These are phyloP conservation scores for Melierax canorus DNA, from an alignment of 2,113 vertebrate genomes.

Conservation along the genomic window DNA sequence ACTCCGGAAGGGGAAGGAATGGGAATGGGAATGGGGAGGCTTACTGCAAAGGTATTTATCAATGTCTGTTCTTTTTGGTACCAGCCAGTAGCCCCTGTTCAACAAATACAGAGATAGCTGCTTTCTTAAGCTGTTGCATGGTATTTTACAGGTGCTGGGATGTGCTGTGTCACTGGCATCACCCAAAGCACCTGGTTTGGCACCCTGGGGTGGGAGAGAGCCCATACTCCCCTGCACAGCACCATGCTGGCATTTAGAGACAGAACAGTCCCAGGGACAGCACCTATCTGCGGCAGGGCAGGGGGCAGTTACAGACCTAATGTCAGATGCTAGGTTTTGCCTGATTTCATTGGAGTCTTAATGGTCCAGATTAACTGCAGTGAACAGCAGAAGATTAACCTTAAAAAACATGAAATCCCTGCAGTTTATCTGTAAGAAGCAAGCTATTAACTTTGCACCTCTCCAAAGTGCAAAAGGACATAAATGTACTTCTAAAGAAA, in stretches of 20 bases:
- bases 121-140: neutral
- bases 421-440: neutral
- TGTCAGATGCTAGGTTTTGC: neutral
- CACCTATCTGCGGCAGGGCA: neutral
- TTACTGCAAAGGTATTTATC: neutral
- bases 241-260: neutral
- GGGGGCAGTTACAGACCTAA: neutral
- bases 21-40: neutral
- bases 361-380: neutral
- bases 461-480: neutral
- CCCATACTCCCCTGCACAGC: neutral
- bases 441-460: conserved; percentile 6
- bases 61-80: neutral
- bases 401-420: neutral
- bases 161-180: neutral
- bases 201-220: neutral
- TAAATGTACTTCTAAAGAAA: conserved; percentile 20
- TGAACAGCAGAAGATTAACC: neutral
- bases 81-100: neutral
- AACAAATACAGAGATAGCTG: neutral
- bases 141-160: neutral
- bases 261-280: neutral
- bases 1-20: neutral
- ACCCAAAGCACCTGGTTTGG: neutral
- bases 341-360: neutral